Evolutionary conservation across 2,888 invertebrate species (phyloP).

Genomic region (Caradrina clavipalpis): DNA sequence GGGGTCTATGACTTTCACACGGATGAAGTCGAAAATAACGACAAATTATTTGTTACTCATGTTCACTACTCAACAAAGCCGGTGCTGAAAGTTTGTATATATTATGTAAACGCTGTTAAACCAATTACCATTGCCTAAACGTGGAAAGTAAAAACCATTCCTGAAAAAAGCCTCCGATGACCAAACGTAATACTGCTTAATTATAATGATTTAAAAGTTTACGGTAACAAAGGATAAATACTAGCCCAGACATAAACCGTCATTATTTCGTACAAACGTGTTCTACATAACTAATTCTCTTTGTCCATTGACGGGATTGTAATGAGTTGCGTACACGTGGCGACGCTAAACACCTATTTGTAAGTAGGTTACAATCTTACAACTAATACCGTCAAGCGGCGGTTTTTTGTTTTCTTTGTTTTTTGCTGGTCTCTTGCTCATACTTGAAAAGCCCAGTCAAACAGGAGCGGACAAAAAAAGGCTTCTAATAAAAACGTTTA

Average conservation of each 20-base stretch:
- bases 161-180: constrained; percentile 1
- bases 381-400: constrained; percentile 3
- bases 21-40: no score
- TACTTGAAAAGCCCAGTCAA: background rate
- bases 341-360: background rate
- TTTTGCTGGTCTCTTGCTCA: constrained; percentile 1
- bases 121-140: background rate
- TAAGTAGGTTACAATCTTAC: constrained; percentile 46
- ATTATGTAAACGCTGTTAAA: background rate
- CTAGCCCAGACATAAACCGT: constrained; percentile 9
- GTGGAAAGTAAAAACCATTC: background rate
- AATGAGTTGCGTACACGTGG: constrained; percentile 26
- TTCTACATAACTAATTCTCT: constrained; percentile 28
- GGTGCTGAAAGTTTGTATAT: no score
- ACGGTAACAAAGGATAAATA: constrained; percentile 21
- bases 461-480: no score
- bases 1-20: no score
- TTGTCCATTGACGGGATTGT: constrained; percentile 46
- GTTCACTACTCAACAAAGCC: no score
- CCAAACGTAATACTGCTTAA: background rate
- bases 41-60: no score
- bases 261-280: constrained; percentile 17
- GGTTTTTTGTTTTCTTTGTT: constrained; percentile 2
- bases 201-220: constrained; percentile 3
- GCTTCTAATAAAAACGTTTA: no score